phyloP scores from a whole-genome alignment of 2,888 invertebrate genomes.

The Ectemnius lituratus region DNA sequence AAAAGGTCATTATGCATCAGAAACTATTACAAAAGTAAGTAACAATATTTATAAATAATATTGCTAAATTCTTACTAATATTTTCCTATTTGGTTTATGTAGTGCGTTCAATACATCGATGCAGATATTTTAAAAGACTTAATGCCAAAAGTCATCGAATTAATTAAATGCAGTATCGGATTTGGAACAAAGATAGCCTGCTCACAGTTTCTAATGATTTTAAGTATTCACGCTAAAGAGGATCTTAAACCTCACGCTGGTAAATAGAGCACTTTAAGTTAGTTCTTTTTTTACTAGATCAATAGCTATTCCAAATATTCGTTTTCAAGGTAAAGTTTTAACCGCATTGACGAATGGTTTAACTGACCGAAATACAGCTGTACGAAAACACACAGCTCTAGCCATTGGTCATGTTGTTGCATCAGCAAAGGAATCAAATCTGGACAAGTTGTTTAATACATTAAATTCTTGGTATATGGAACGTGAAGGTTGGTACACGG shows the following conservation, averaged over 20 bases:
- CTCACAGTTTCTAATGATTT: constrained; percentile 87
- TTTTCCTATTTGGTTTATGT: constrained; percentile 51
- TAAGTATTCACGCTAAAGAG: constrained; percentile 78
- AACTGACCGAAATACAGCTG: constrained; percentile 89
- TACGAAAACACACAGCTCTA: constrained; percentile 90
- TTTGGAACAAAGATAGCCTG: constrained; percentile 91
- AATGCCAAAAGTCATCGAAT: constrained; percentile 89
- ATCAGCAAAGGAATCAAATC: constrained; percentile 87
- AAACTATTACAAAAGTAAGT: constrained; percentile 88
- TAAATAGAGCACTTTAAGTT: constrained; percentile 47
- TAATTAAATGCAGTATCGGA: constrained; percentile 88
- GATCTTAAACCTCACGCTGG: constrained; percentile 82
- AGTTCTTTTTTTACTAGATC: not conserved
- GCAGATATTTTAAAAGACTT: constrained; percentile 87
- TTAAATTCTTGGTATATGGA: constrained; percentile 84
- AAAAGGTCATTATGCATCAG: constrained; percentile 91
- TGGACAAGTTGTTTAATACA: constrained; percentile 83
- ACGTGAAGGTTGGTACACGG: constrained; percentile 80
- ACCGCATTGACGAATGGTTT: constrained; percentile 86
- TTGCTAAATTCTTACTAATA: constrained; percentile 16
- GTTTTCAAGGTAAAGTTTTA: constrained; percentile 80
- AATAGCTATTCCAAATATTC: no score
- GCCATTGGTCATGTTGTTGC: constrained; percentile 92
- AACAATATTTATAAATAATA: constrained; percentile 5
- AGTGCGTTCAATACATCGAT: constrained; percentile 87